These are phyloP conservation scores for Tricholauxania praeusta DNA, from an alignment of 2,888 invertebrate species.

Conservation along the genomic window DNA sequence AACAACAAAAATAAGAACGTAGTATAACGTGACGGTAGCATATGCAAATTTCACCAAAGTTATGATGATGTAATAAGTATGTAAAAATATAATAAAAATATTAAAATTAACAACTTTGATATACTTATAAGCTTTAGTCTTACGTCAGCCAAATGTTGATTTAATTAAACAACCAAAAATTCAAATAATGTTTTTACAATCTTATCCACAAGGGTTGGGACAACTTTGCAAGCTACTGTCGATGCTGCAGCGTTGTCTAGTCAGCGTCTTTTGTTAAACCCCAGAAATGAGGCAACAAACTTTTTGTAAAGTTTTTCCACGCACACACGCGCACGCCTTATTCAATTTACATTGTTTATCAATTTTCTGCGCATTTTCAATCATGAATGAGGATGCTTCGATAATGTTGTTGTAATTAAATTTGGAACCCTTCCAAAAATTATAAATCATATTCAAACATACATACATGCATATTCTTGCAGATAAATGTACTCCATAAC, in stretches of 20 bases:
- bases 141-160: conserved; percentile 14
- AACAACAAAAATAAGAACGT: conserved; percentile 3
- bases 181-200: not conserved
- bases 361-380: conserved; percentile 63
- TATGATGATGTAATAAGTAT: too few relatives aligned
- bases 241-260: not conserved
- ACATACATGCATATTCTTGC: not conserved
- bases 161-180: conserved; percentile 22
- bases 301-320: too few relatives aligned
- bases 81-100: too few relatives aligned
- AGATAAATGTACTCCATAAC: conserved; percentile 30
- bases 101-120: too few relatives aligned
- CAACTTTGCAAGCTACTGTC: not conserved
- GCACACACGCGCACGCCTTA: conserved; percentile 38
- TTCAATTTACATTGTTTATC: conserved; percentile 66
- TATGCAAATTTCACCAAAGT: too few relatives aligned
- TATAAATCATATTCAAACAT: conserved; percentile 55
- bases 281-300: too few relatives aligned
- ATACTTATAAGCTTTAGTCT: too few relatives aligned
- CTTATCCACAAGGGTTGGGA: not conserved
- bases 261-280: too few relatives aligned
- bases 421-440: conserved; percentile 62
- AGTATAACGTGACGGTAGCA: not conserved
- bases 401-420: conserved; percentile 58
- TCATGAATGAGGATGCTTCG: conserved; percentile 39